Base-by-base conservation (phyloP, 2,113 vertebrate species). In the Pteropus alecto region DNA sequence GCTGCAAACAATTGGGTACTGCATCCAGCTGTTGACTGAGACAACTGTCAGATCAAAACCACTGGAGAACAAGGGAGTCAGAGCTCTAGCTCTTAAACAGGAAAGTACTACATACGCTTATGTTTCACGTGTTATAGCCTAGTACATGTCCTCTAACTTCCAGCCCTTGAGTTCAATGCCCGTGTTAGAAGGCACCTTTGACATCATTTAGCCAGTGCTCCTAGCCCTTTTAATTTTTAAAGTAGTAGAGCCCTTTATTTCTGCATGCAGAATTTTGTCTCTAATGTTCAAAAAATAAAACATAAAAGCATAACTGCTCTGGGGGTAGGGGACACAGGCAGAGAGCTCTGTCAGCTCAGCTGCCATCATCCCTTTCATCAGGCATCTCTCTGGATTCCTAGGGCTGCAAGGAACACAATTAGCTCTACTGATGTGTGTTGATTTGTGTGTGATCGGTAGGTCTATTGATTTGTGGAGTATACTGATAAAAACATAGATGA, bases 1-100 rank as follows among this genome's bases (percentile, higher is more conserved):
- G 94, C 76, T 65, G 38, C 90, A 91, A 84, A 96, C 89, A 95
- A 79, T 19, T n/a, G 74, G 15, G 67, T 86, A 74, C 86, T 94
- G 73, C 74, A 86, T 74, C 95, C 94, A 95, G 95, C 85, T 87
- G 61, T 3, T 92, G 79, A 88, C 74, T 16, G 43, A 81, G 63
- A 76, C 68, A 82, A 92, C 43, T 30, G 3, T 71, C 65, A 77
- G 93, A 87, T 93, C 41, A 51, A 90, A 88, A 87, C 56, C 87
- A 76, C 3, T 5, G 30, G 43, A 73, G 68, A 95, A 76, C 33
- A 30, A 90, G 70, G 35, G 43, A 28, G 60, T 68, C 92, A 48
- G 90, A 77, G 54, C 60, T 79, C 73, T 33, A 35, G 35, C 51
- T 51, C 76, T 70, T 43, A n/a, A 87, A 87, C 5, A 78, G 58